Evolutionary conservation across 2,888 invertebrate species (phyloP).

Genomic region (Noctua janthe): DNA sequence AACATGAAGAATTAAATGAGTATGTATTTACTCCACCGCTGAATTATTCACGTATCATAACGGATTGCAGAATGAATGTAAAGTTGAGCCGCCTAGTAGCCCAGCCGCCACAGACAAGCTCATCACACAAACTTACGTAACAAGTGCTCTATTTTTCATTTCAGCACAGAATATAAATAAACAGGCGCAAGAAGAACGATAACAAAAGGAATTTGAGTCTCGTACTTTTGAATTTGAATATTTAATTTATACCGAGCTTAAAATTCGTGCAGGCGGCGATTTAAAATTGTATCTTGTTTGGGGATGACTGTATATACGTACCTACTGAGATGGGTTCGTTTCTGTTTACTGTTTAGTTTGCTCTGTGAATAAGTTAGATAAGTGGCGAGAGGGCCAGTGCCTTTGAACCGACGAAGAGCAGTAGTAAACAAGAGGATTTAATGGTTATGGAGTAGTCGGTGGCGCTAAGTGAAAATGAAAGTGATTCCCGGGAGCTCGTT

Average conservation of each 20-base stretch:
- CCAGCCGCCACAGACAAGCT: conserved; percentile 27
- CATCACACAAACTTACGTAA: conserved; percentile 55
- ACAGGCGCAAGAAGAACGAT: conserved; percentile 64
- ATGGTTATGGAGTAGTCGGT: conserved; percentile 84
- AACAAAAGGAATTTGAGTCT: conserved; percentile 71
- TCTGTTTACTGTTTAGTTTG: conserved; percentile 81
- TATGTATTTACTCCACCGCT: conserved; percentile 8
- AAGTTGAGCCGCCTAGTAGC: conserved; percentile 31
- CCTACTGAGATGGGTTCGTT: conserved; percentile 69
- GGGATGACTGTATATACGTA: conserved; percentile 66
- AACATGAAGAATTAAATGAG: conserved; percentile 17
- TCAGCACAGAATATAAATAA: conserved; percentile 62
- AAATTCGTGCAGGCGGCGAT: conserved; percentile 68
- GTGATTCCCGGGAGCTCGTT: conserved; percentile 82
- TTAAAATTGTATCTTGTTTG: conserved; percentile 75
- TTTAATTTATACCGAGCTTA: conserved; percentile 75
- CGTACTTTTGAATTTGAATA: conserved; percentile 74
- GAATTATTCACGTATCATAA: conserved; percentile 20
- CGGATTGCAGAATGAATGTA: conserved; percentile 22
- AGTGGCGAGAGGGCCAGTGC: conserved; percentile 71
- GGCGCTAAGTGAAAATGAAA: conserved; percentile 87
- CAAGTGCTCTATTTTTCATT: conserved; percentile 65
- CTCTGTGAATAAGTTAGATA: conserved; percentile 83
- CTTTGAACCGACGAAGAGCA: conserved; percentile 72
- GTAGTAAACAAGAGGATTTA: conserved; percentile 85